Base-by-base conservation (phyloP, 92 coral and sea anemone genomes). In the Heliopora coerulea region DNA sequence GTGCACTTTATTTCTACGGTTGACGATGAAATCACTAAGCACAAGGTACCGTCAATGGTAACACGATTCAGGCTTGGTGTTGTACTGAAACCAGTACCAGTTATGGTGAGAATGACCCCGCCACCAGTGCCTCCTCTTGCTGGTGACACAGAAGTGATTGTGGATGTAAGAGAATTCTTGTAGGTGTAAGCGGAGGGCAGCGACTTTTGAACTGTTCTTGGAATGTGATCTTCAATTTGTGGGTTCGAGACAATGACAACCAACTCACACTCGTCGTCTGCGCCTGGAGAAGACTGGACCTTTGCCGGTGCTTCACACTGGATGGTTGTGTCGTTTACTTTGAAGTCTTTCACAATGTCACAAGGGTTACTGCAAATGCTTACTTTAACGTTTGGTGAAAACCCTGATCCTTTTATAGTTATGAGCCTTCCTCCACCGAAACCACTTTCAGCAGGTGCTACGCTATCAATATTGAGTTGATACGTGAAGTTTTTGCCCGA, bases 41-140 rank as follows among this genome's bases (percentile, higher is more conserved):
- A 93, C 4, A 74, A 23, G 20, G 86, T 80, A 25, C 95, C 96
- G 54, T 90, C 98, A 29, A 93, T 90, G 58, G 91, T 85, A 20
- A 89, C 96, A 21, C 72, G 80, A 65, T 93, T 90, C 4, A 74
- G 87, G 75, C 67, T 82, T 52, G 19, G 67, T 42, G 82, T 86
- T 35, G 72, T 62, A 59, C 87, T 83, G 72, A 93, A 90, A 6
- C 93, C 98, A 14, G 79, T 60, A 3, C 98, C 98, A 49, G 30
- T 76, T 35, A 93, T 93, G 54, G 85, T 85, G 44, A 93, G 74
- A 1, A 34, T 61, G 0, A 85, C 89, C 0, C 98, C 98, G 21
- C 98, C 98, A 1, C 96, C 96, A 4, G 98, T 93, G 15, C 98
- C 98, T 1, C 98, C 95, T 40, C 96, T 85, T 37, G 80, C 8